Percentiles rank a stretch among this genome's conserved stretches.
Evolutionary conservation across 2,797 vertebrate species (phyloP).

Genomic region (Leucoraja ocellata): DNA sequence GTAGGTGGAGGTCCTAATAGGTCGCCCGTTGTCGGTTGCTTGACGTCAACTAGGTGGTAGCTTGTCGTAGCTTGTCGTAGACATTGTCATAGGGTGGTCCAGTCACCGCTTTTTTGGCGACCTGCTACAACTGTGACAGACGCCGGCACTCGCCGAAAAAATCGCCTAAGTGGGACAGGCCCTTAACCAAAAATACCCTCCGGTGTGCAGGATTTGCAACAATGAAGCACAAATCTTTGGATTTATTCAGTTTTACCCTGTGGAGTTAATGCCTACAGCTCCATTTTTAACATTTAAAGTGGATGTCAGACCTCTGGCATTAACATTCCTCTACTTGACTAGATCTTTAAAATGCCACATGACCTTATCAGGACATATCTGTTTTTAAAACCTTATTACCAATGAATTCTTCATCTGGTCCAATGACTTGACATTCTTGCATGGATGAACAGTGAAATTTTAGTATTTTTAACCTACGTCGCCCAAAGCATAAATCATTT

Average conservation of each 20-base stretch:
- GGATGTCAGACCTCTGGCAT: conserved; percentile 43
- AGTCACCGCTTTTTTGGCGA: too few species aligned
- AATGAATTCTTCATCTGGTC: conserved; percentile 53
- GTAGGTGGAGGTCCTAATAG: too few species aligned
- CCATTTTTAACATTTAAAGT: conserved; percentile 47
- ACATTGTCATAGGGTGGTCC: too few species aligned
- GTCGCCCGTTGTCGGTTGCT: too few species aligned
- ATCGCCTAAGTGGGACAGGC: too few species aligned
- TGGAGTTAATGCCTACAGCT: conserved; percentile 41
- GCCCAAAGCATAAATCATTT: conserved; percentile 56
- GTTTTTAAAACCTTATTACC: conserved; percentile 56
- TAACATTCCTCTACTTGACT: conserved; percentile 46
- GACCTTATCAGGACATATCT: conserved; percentile 48
- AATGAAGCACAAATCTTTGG: not conserved
- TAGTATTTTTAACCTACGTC: conserved; percentile 59
- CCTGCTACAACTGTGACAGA: too few species aligned
- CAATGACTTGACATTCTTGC: conserved; percentile 55
- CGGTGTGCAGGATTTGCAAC: not conserved
- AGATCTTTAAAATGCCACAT: conserved; percentile 51
- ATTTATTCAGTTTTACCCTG: not conserved
- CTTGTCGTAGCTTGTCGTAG: too few species aligned
- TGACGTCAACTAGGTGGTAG: too few species aligned
- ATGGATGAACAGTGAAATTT: conserved; percentile 53
- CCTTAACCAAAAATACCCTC: not conserved
- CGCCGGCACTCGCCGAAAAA: too few species aligned